These are phyloP conservation scores for Malacosoma neustria DNA, from an alignment of 2,888 invertebrate genomes.

Conservation along the genomic window DNA sequence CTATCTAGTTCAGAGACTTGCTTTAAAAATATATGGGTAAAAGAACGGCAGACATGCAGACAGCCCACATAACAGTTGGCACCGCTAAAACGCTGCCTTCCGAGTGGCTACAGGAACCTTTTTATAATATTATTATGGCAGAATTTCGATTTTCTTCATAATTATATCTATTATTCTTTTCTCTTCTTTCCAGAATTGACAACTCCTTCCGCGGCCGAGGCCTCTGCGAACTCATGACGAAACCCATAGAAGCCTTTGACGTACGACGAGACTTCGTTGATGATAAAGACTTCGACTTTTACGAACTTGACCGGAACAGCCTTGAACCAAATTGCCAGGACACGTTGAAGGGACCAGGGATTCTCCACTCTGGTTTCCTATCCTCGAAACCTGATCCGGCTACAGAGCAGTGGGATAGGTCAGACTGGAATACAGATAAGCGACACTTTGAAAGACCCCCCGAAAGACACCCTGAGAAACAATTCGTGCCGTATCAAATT, in stretches of 20 bases:
- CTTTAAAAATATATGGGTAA: too few species aligned
- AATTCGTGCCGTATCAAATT: slow-evolving; percentile 73
- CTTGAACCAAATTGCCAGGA: slow-evolving; percentile 75
- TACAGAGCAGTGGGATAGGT: slow-evolving; percentile 27
- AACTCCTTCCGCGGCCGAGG: slow-evolving; percentile 81
- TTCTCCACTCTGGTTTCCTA: slow-evolving; percentile 58
- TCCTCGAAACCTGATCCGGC: slow-evolving; percentile 34
- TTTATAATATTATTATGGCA: too few species aligned
- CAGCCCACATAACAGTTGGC: too few species aligned
- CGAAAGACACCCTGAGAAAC: slow-evolving; percentile 40
- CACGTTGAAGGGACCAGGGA: slow-evolving; percentile 47
- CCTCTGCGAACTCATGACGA: slow-evolving; percentile 84
- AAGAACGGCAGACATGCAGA: too few species aligned
- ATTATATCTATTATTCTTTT: slow-evolving; percentile 3
- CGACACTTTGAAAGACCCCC: slow-evolving; percentile 22
- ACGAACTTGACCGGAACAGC: slow-evolving; percentile 84
- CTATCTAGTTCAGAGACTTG: too few species aligned
- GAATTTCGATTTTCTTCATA: too few species aligned
- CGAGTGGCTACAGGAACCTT: too few species aligned
- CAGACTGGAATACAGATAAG: slow-evolving; percentile 32
- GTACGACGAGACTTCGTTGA: slow-evolving; percentile 74
- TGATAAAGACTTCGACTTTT: slow-evolving; percentile 85
- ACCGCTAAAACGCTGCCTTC: too few species aligned
- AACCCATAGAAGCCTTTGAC: slow-evolving; percentile 81
- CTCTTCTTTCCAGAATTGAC: slow-evolving; percentile 72